Evolutionary conservation across 1,140 invertebrate species (phyloP), one percentile per base, ranked within the genome.

Genomic region (Drosophila lowei): DNA sequence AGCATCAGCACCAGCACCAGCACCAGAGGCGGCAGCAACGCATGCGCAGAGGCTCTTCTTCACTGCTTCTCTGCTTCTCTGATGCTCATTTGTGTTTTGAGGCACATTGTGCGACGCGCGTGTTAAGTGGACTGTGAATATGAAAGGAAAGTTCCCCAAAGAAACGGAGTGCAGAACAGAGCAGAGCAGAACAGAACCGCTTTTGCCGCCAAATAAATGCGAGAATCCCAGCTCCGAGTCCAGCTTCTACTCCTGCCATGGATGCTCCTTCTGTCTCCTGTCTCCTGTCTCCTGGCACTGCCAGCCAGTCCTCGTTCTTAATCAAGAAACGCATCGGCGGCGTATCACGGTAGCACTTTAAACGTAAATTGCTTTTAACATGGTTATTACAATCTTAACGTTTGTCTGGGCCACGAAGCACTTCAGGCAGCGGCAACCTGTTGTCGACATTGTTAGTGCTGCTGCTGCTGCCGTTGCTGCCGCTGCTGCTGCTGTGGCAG

Each of bases 341-440:
- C 84, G 84, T 89, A 89, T 89, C 84, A 89, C 84, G 77, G 84
- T 89, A 89, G 84, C 84, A 89, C 84, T 89, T 89, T 77, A 89
- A 89, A 89, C 79, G 84, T 89, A 89, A 89, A 89, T 89, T 89
- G 84, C 84, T 89, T 89, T 89, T 89, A 89, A 89, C 84, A 89
- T 89, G 84, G 84, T 89, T 89, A 86, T 86, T 86, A 86, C 83
- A 88, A 86, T 86, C 83, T 86, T 88, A 86, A 86, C 83, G 83
- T 86, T 86, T 86, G 83, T 86, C 83, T 88, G 83, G 74, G 78
- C 83, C 66, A 77, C 74, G 78, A 77, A 88, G 81, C 81, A 86
- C 83, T 86, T 78, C 50, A 81, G 77, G 83, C 78, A 49, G 58
- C 63, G 28, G 61, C 77, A 76, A 55, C 70, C 60, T 59, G 71